These are phyloP conservation scores for Mythimna impura DNA, from an alignment of 2,888 invertebrate genomes.

Conservation along the genomic window DNA sequence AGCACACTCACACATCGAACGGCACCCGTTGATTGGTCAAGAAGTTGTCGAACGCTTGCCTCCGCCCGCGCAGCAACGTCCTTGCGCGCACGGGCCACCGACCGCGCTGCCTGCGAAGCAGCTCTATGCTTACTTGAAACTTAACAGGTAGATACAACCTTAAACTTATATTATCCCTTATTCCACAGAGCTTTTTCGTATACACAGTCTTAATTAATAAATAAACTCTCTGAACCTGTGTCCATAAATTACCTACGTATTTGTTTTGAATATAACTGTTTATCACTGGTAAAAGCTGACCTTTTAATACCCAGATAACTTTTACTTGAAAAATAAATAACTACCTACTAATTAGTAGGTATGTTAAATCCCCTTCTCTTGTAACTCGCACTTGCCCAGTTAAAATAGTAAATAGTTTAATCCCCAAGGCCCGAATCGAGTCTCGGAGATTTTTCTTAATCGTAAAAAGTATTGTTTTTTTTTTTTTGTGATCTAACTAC, in stretches of 20 bases:
- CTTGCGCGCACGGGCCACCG: conserved; percentile 87
- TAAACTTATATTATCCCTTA: conserved; percentile 38
- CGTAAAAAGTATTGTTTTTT: too few relatives aligned
- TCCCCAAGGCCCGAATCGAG: too few relatives aligned
- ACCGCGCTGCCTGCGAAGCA: conserved; percentile 79
- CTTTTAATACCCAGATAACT: neutral
- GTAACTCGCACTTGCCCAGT: neutral
- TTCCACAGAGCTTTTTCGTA: conserved; percentile 21
- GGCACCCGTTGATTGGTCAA: conserved; percentile 73
- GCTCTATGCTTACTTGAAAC: conserved; percentile 67
- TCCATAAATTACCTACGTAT: neutral
- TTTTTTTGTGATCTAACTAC: too few relatives aligned
- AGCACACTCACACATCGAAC: conserved; percentile 64
- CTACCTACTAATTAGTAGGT: too few relatives aligned
- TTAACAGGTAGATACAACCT: conserved; percentile 67
- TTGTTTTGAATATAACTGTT: neutral
- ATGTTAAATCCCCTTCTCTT: neutral
- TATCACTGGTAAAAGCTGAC: neutral
- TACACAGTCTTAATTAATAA: neutral
- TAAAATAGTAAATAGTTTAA: too few relatives aligned
- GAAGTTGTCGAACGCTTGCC: conserved; percentile 77
- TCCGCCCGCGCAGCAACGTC: conserved; percentile 89
- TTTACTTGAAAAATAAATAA: neutral
- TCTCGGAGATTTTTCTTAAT: too few relatives aligned
- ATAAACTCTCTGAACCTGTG: neutral